Percentiles rank a stretch among this genome's conserved stretches.
These are phyloP conservation scores for Drosophila yakuba DNA, from an alignment of 1,140 invertebrate species.

Conservation along the genomic window DNA sequence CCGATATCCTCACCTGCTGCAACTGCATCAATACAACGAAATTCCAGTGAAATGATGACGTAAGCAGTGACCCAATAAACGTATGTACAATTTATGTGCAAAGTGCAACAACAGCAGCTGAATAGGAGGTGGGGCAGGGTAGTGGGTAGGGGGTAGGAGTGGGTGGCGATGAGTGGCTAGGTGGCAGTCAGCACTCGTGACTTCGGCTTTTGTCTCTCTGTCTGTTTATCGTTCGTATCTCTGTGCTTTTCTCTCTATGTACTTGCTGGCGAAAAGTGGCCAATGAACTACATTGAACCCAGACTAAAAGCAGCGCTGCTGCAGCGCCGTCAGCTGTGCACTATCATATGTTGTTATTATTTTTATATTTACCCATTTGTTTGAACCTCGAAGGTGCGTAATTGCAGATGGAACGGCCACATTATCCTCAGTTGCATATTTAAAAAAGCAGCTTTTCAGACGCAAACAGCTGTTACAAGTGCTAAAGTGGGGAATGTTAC, in stretches of 20 bases:
- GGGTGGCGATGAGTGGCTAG: conserved; percentile 27
- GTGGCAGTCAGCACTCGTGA: conserved; percentile 54
- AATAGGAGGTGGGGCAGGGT: background rate
- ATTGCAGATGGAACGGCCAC: background rate
- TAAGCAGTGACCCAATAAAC: conserved; percentile 77
- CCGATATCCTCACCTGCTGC: conserved; percentile 13
- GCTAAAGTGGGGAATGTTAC: background rate
- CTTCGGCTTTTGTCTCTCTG: conserved; percentile 72
- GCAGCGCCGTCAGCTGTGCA: conserved; percentile 63
- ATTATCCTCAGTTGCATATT: background rate
- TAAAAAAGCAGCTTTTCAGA: conserved; percentile 1
- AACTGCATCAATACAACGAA: conserved; percentile 48
- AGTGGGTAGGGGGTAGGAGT: background rate
- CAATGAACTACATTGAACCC: conserved; percentile 81
- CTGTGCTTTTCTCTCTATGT: conserved; percentile 27
- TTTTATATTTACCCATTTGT: conserved; percentile 18
- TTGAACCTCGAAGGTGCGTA: conserved; percentile 26
- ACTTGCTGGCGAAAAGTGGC: conserved; percentile 73
- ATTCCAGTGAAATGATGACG: conserved; percentile 75
- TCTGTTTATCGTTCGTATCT: conserved; percentile 54
- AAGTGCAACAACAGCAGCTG: conserved; percentile 39
- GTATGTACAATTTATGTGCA: conserved; percentile 55
- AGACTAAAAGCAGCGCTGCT: conserved; percentile 43
- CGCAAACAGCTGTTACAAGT: conserved; percentile 20
- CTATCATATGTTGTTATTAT: conserved; percentile 58